Percentiles rank a stretch among this genome's conserved stretches.
Conservation (phyloP, 92 coral and sea anemone species). For the Heliopora coerulea region DNA sequence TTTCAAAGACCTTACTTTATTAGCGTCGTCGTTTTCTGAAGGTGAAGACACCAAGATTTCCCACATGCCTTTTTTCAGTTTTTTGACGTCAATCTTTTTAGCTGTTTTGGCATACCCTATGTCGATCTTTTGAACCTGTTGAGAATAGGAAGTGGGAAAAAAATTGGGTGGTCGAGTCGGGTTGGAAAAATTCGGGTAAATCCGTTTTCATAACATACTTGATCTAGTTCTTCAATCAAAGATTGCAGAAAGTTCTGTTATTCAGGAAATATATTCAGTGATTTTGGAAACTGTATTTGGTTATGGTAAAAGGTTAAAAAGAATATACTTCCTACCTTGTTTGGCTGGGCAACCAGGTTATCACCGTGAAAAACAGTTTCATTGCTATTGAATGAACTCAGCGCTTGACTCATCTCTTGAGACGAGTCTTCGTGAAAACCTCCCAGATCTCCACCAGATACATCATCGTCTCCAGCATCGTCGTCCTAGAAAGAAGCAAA, state of each 20-base stretch:
- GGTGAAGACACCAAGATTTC: conserved; percentile 42
- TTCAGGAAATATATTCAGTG: no score
- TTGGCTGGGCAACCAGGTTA: conserved; percentile 94
- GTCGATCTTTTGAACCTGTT: conserved; percentile 88
- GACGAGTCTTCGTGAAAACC: conserved; percentile 67
- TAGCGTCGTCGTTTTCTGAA: conserved; percentile 55
- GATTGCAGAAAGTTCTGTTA: no score
- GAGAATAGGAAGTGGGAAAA: background rate
- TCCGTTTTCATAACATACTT: no score
- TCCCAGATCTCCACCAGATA: conserved; percentile 51
- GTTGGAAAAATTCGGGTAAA: no score
- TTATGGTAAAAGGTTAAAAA: no score
- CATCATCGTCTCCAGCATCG: conserved; percentile 60
- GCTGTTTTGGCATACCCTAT: conserved; percentile 92
- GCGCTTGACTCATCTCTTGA: conserved; percentile 63
- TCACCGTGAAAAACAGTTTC: conserved; percentile 78
- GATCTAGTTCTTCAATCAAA: no score
- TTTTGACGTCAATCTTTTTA: conserved; percentile 92
- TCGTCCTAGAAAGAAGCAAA: conserved; percentile 15
- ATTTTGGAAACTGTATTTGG: no score
- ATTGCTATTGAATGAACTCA: conserved; percentile 61
- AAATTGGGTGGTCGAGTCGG: background rate
- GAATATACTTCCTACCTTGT: no score
- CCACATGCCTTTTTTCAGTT: conserved; percentile 91
- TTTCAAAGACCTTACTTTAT: background rate